These are phyloP conservation scores for Nothura maculosa DNA, from an alignment of 2,797 vertebrate genomes.

Conservation along the genomic window DNA sequence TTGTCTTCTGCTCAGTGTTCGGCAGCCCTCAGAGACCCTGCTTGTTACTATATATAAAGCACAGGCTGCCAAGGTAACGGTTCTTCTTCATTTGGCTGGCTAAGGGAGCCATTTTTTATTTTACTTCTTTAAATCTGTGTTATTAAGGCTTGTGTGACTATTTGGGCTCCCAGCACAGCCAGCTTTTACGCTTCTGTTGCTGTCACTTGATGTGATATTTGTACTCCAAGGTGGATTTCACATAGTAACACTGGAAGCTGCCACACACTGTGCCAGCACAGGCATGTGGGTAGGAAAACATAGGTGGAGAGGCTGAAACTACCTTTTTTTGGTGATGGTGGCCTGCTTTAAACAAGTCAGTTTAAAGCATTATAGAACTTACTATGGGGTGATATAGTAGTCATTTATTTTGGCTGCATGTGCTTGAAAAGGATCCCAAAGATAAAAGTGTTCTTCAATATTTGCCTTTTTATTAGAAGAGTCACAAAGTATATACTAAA, in stretches of 20 bases:
- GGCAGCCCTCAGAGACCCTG: neutral
- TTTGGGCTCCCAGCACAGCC: conserved; percentile 45
- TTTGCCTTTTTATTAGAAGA: neutral
- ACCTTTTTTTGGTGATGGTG: neutral
- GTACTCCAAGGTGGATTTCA: conserved; percentile 34
- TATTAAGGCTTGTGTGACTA: conserved; percentile 6
- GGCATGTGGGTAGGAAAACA: accelerated
- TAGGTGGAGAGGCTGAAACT: neutral
- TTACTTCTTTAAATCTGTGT: neutral
- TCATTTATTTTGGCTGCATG: neutral
- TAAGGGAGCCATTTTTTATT: conserved; percentile 26
- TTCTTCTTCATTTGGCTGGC: neutral
- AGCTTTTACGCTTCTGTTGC: conserved; percentile 32
- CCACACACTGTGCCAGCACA: neutral
- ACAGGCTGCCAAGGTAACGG: neutral
- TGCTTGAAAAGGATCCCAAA: neutral
- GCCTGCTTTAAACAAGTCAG: neutral
- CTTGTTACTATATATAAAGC: conserved; percentile 46
- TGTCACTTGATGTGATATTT: conserved; percentile 47
- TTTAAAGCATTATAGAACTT: neutral
- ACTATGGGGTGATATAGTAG: accelerated
- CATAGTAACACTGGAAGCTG: conserved; percentile 9
- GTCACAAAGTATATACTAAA: neutral
- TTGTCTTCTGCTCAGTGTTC: neutral
- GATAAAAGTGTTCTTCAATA: neutral